A percentile compares a stretch with the other conserved stretches of the same genome.
These are phyloP conservation scores for Zaprionus taronus DNA, from an alignment of 1,140 invertebrate species.

Conservation along the genomic window DNA sequence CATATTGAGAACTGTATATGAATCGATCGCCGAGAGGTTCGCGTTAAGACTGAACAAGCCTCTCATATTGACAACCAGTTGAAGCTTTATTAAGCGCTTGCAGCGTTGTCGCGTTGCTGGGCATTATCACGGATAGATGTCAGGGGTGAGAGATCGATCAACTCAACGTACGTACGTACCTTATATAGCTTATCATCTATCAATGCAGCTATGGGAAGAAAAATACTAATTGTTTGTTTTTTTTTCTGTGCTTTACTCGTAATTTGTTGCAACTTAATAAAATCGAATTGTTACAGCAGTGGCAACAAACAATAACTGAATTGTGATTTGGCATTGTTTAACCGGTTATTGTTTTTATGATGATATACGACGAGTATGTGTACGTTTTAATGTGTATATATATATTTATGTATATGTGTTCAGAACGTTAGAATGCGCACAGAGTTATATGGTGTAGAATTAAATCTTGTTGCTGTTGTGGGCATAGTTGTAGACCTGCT, in stretches of 20 bases:
- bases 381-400: not conserved
- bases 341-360: constrained; percentile 51
- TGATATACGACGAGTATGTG: constrained; percentile 32
- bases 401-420: constrained; percentile 27
- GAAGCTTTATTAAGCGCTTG: constrained; percentile 29
- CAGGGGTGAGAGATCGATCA: constrained; percentile 33
- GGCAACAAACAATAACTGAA: constrained; percentile 31
- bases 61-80: constrained; percentile 22
- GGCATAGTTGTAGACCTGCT: constrained; percentile 80
- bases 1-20: constrained; percentile 34
- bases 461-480: constrained; percentile 76
- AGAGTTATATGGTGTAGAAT: constrained; percentile 27
- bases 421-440: constrained; percentile 29
- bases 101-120: not conserved
- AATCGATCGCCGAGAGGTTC: constrained; percentile 30
- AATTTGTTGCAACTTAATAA: constrained; percentile 48
- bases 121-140: constrained; percentile 28
- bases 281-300: constrained; percentile 58
- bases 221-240: constrained; percentile 23
- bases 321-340: constrained; percentile 59
- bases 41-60: constrained; percentile 50
- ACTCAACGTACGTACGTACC: not conserved
- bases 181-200: not conserved
- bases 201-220: not conserved
- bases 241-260: constrained; percentile 61